These are phyloP conservation scores for Cynopterus sphinx DNA, from an alignment of 2,797 vertebrate species.

Conservation along the genomic window DNA sequence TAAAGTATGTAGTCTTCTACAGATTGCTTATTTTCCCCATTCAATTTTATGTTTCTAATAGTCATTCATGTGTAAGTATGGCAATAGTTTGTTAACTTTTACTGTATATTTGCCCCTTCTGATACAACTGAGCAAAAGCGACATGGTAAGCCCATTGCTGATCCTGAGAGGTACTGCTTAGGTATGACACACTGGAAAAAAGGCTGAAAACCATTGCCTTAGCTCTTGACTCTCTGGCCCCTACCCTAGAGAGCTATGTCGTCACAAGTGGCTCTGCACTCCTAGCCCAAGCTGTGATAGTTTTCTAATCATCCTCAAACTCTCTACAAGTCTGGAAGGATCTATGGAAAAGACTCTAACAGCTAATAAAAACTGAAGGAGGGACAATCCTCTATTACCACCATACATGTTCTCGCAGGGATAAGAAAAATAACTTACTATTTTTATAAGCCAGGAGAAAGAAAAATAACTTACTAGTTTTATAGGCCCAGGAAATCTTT, in stretches of 20 bases:
- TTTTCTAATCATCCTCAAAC: not conserved
- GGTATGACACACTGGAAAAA: not conserved
- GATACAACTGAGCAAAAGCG: not conserved
- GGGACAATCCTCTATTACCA: not conserved
- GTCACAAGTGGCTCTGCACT: not conserved
- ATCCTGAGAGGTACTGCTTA: not conserved
- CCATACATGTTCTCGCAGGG: not conserved
- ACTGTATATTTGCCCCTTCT: not conserved
- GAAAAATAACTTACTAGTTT: constrained; percentile 38
- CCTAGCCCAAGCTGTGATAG: not conserved
- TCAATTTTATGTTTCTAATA: not conserved
- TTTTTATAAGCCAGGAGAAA: not conserved
- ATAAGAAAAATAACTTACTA: constrained; percentile 14
- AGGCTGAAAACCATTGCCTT: not conserved
- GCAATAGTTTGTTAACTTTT: not conserved
- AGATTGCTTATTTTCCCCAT: not conserved
- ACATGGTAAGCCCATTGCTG: not conserved
- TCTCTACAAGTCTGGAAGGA: not conserved
- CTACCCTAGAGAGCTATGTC: not conserved
- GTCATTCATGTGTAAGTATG: not conserved
- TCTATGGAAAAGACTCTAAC: not conserved
- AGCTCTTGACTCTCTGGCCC: not conserved
- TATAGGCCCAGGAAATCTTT: not conserved
- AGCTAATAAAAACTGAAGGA: not conserved
- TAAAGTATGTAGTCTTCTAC: not conserved